These are phyloP conservation scores for Heliconius eleuchia DNA, from an alignment of 1,140 invertebrate species.

Conservation along the genomic window DNA sequence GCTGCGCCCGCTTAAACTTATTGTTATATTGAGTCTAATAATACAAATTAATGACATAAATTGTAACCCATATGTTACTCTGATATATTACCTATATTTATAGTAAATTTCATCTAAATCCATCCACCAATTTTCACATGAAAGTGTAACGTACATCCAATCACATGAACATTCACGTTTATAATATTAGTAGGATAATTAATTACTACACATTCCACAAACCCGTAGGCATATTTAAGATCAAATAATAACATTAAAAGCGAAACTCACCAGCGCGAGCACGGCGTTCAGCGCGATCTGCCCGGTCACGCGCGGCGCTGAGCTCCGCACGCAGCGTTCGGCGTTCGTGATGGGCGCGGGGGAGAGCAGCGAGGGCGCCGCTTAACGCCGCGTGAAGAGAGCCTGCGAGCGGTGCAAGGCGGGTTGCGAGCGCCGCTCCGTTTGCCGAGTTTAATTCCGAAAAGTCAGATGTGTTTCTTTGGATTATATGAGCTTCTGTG, in stretches of 20 bases:
- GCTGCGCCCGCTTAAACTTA: too few species aligned
- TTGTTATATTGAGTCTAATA: too few species aligned
- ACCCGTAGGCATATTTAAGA: not conserved
- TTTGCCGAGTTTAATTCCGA: not conserved
- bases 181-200: too few species aligned
- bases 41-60: too few species aligned
- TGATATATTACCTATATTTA: too few species aligned
- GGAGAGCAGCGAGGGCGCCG: conserved; percentile 44
- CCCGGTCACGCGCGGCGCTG: conserved; percentile 44
- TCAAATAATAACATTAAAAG: not conserved
- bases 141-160: too few species aligned
- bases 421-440: conserved; percentile 44
- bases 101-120: too few species aligned
- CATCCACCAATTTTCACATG: too few species aligned
- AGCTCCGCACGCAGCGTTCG: conserved; percentile 43
- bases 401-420: conserved; percentile 37
- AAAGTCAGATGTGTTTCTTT: not conserved
- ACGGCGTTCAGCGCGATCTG: conserved; percentile 13
- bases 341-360: conserved; percentile 38
- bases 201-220: too few species aligned
- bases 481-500: not conserved
- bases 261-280: not conserved
- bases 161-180: too few species aligned
- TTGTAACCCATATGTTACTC: too few species aligned
- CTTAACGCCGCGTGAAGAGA: conserved; percentile 49